These are phyloP conservation scores for Kryptolebias ocellatus DNA, from an alignment of 2,797 vertebrate genomes.

Conservation along the genomic window DNA sequence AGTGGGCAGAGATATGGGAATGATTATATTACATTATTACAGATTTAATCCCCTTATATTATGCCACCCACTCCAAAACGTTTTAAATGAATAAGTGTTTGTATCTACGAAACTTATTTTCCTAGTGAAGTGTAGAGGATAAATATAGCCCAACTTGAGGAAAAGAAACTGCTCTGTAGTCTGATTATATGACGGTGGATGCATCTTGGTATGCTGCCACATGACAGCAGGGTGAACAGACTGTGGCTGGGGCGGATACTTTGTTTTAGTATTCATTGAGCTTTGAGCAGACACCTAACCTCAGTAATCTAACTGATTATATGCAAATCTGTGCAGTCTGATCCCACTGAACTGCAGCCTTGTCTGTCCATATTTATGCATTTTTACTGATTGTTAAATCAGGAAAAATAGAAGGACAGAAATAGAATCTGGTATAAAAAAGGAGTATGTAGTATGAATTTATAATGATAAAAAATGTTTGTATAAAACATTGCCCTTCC, in stretches of 20 bases:
- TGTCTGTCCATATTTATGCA: slow-evolving; percentile 2
- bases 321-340: not conserved
- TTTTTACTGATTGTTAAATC: slow-evolving; percentile 3
- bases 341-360: slow-evolving; percentile 2
- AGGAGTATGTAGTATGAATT: too few relatives aligned
- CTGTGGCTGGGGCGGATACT: slow-evolving; percentile 6
- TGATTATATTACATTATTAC: not conserved
- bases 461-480: too few relatives aligned
- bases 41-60: not conserved
- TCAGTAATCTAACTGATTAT: slow-evolving; percentile 15
- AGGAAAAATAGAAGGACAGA: not conserved
- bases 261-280: slow-evolving; percentile 15
- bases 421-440: too few relatives aligned
- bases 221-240: slow-evolving; percentile 9
- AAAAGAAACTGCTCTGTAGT: not conserved
- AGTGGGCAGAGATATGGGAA: not conserved
- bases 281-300: not conserved
- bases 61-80: not conserved
- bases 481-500: too few relatives aligned
- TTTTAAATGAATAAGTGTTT: slow-evolving; percentile 4
- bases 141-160: not conserved
- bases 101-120: not conserved
- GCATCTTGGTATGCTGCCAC: not conserved
- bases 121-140: not conserved
- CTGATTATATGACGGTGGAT: not conserved